Conservation (phyloP, 2,797 vertebrate species). For the Huso huso region DNA sequence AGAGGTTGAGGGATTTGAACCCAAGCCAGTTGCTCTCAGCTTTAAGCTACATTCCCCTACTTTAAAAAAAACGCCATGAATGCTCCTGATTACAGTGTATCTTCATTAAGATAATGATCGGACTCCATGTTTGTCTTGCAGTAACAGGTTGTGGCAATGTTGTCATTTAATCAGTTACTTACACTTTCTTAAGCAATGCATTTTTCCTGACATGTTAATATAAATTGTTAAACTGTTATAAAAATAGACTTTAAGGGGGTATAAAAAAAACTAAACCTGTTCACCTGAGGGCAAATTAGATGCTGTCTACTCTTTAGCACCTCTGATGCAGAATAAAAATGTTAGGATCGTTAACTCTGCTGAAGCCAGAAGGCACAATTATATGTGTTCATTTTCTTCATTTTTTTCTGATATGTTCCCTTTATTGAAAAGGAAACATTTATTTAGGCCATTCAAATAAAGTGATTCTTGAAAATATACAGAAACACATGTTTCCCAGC, state of each 20-base stretch:
- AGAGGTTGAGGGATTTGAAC: constrained; percentile 43
- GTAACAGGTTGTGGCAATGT: constrained; percentile 69
- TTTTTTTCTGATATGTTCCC: no score
- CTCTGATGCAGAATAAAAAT: no score
- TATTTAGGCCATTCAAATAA: no score
- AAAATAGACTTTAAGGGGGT: constrained; percentile 25
- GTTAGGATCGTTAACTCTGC: no score
- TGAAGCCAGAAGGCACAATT: no score
- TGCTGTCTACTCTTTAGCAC: no score
- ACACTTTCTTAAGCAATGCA: constrained; percentile 57
- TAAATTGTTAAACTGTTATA: constrained; percentile 41
- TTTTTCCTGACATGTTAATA: constrained; percentile 47
- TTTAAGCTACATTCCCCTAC: constrained; percentile 56
- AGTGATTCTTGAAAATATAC: no score
- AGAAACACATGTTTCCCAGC: no score
- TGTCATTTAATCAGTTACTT: constrained; percentile 64
- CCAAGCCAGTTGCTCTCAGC: constrained; percentile 62
- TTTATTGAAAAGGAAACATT: no score
- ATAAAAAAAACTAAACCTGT: constrained; percentile 49
- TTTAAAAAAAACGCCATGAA: constrained; percentile 60
- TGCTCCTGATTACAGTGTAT: constrained; percentile 65
- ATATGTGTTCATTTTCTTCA: no score
- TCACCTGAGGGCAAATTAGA: no score
- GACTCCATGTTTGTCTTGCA: constrained; percentile 65
- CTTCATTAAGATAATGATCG: constrained; percentile 79